Base-by-base conservation (phyloP, 2,888 invertebrate genomes). In the Lepidochrysops patricia region DNA sequence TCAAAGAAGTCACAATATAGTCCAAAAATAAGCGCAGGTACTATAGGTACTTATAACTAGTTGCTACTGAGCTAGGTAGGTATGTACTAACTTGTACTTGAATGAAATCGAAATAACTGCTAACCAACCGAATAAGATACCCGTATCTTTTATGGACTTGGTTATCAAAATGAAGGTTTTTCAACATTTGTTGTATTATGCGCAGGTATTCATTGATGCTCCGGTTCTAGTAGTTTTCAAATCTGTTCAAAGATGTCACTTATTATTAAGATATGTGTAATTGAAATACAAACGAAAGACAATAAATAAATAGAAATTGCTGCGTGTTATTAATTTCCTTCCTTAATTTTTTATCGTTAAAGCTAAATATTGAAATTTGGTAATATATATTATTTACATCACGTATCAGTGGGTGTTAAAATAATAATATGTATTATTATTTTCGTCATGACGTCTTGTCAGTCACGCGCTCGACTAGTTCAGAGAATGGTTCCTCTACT, bases 61-160 rank as follows among this genome's bases (percentile, higher is more conserved):
- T 43, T 43, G 43, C 43, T 43, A 43, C 43, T 43, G 43, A 43
- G 43, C 43, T 43, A 43, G 43, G 9, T 43, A 43, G n/a, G n/a
- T n/a, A n/a, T n/a, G n/a, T n/a, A n/a, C n/a, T 9, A 43, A 54
- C 29, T 54, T 25, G 26, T 26, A 26, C 26, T 13, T 54, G 54
- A 54, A 54, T 54, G 54, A 32, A 54, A 54, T 54, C 19, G 54
- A 32, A 29, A 29, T 54, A 54, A 29, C 19, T 54, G 54, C 29
- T 29, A 54, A 19, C 32, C 32, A n/a, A 29, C 43, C 9, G 23
- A 43, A 43, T 23, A 13, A 2, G 12, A 3, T 43, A 43, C 6
- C 6, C 43, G 12, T 3, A 6, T 19, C 0, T 15, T 7, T 4
- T 19, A 43, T 23, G 4, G 0, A 23, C 23, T 43, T 19, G 9